phyloP scores from a whole-genome alignment of 92 coral and sea anemone genomes.

The Desmophyllum pertusum region DNA sequence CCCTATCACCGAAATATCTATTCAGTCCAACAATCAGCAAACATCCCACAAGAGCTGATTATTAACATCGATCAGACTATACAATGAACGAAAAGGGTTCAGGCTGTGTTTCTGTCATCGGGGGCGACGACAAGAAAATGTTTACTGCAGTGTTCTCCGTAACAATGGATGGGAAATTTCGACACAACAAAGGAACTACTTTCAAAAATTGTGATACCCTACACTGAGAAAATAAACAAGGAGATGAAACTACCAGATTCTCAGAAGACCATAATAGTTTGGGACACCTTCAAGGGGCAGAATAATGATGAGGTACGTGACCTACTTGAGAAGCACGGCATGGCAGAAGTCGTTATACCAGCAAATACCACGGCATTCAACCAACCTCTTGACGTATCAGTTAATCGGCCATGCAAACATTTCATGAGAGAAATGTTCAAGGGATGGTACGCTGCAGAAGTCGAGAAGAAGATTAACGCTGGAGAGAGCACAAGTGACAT shows the following conservation, averaged over 20 bases:
- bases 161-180: constrained; percentile 37
- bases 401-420: constrained; percentile 33
- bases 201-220: constrained; percentile 33
- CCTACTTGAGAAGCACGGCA: constrained; percentile 19
- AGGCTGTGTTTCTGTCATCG: constrained; percentile 3
- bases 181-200: constrained; percentile 44
- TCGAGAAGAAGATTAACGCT: constrained; percentile 26
- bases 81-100: constrained; percentile 12
- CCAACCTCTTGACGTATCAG: constrained; percentile 23
- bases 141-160: constrained; percentile 39
- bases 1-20: constrained; percentile 34
- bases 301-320: constrained; percentile 37
- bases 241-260: constrained; percentile 40
- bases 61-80: constrained; percentile 21
- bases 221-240: constrained; percentile 30
- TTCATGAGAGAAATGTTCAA: constrained; percentile 1
- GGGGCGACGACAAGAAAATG: constrained; percentile 36
- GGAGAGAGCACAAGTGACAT: constrained; percentile 24
- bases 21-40: constrained; percentile 34
- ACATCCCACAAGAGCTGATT: constrained; percentile 16
- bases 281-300: constrained; percentile 40
- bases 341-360: constrained; percentile 36
- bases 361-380: constrained; percentile 30
- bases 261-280: constrained; percentile 31
- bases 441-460: constrained; percentile 21